Percentiles rank a stretch among this genome's conserved stretches.
Evolutionary conservation across 2,888 invertebrate species (phyloP).

Genomic region (Sesamia inferens): DNA sequence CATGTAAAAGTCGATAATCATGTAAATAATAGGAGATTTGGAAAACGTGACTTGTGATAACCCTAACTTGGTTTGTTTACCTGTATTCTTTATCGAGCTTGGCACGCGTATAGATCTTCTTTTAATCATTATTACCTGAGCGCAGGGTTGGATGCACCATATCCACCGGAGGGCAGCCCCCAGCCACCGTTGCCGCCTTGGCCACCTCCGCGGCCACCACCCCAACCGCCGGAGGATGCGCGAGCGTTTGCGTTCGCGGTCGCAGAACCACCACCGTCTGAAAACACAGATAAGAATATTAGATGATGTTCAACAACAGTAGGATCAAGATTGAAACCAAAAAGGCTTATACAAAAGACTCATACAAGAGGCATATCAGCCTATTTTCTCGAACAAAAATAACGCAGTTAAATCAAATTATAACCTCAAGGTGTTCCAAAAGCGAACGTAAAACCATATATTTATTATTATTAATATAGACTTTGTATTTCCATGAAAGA

Average conservation of each 20-base stretch:
- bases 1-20: too few relatives aligned
- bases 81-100: too few relatives aligned
- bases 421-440: not conserved
- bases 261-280: conserved; percentile 68
- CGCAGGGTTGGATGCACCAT: conserved; percentile 73
- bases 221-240: conserved; percentile 49
- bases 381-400: not conserved
- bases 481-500: not conserved
- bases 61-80: too few relatives aligned
- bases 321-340: not conserved
- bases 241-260: conserved; percentile 66
- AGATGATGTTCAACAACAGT: not conserved
- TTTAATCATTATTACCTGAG: conserved; percentile 52
- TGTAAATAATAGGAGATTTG: too few relatives aligned
- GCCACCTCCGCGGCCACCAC: conserved; percentile 16
- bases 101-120: too few relatives aligned
- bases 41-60: too few relatives aligned
- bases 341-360: not conserved
- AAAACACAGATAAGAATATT: conserved; percentile 53
- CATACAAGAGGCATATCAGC: not conserved
- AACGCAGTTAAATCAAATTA: not conserved
- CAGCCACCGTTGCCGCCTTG: conserved; percentile 68
- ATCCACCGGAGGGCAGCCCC: conserved; percentile 65
- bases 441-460: not conserved
- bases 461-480: too few relatives aligned